Percentiles rank a stretch among this genome's conserved stretches.
These are phyloP conservation scores for Cerastoderma edule DNA, from an alignment of 2,888 invertebrate species.

Conservation along the genomic window DNA sequence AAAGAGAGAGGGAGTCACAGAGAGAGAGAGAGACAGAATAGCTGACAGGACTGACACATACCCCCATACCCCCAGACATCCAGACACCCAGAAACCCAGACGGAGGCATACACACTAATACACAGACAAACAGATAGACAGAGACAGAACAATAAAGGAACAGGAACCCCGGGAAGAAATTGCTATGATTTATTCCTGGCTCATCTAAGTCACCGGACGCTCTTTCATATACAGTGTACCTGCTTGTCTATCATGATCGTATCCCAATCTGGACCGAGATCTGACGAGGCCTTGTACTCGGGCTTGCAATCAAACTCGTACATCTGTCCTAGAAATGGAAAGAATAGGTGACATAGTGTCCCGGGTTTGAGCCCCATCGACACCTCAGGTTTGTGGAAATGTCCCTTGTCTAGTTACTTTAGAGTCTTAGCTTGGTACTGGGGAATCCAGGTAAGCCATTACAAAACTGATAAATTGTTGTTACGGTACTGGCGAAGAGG, in stretches of 20 bases:
- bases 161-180: background rate
- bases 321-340: conserved; percentile 9
- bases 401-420: background rate
- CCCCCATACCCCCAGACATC: background rate
- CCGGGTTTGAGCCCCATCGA: background rate
- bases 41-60: too few species aligned
- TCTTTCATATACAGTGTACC: background rate
- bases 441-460: background rate
- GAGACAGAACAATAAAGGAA: background rate
- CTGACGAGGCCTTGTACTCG: background rate
- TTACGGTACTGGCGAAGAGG: too few species aligned
- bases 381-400: background rate
- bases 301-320: conserved; percentile 16
- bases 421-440: background rate
- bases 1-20: conserved; percentile 3
- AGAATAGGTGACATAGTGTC: background rate
- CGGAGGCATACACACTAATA: background rate
- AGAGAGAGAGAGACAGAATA: background rate
- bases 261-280: background rate
- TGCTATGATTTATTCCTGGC: background rate
- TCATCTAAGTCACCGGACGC: background rate
- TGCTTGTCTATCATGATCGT: conserved; percentile 6
- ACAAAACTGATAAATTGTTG: background rate
- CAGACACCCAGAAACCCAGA: background rate
- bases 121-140: background rate